These are phyloP conservation scores for Philypnodon macrostomus DNA, from an alignment of 2,797 vertebrate species.

Conservation along the genomic window DNA sequence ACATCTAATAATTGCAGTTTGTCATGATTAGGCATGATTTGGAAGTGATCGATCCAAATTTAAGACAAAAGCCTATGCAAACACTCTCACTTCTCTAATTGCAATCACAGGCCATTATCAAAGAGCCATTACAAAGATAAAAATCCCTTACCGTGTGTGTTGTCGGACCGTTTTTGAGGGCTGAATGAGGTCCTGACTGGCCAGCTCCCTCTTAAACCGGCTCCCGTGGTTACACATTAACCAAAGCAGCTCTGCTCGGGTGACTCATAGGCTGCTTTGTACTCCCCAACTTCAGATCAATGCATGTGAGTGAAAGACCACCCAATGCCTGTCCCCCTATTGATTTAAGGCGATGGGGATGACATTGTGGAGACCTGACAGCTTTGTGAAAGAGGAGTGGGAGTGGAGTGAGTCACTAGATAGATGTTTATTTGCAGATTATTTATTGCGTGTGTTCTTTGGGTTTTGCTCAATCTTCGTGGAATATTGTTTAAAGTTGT, in stretches of 20 bases:
- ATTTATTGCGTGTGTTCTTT: conserved; percentile 15
- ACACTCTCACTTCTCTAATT: background rate
- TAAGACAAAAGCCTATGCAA: background rate
- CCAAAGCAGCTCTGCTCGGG: conserved; percentile 50
- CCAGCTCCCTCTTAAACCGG: conserved; percentile 21
- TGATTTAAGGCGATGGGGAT: conserved; percentile 45
- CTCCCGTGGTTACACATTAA: conserved; percentile 63
- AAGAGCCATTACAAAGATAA: conserved; percentile 9
- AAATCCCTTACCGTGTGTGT: conserved; percentile 53
- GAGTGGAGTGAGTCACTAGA: conserved; percentile 33
- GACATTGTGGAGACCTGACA: conserved; percentile 26
- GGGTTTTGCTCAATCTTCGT: conserved; percentile 7
- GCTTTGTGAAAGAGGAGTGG: conserved; percentile 18
- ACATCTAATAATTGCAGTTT: too few relatives aligned
- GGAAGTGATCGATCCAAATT: too few relatives aligned
- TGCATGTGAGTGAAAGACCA: conserved; percentile 34
- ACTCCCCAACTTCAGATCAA: conserved; percentile 42
- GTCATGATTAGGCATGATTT: too few relatives aligned
- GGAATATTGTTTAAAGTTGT: conserved; percentile 6
- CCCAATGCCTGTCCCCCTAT: conserved; percentile 40
- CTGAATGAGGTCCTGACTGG: conserved; percentile 42
- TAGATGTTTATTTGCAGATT: conserved; percentile 19
- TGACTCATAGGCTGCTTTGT: conserved; percentile 53
- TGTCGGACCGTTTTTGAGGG: conserved; percentile 22
- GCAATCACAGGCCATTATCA: conserved; percentile 3